Evolutionary conservation across 2,113 vertebrate genomes (phyloP).

Genomic region (Hymenochirus boettgeri): DNA sequence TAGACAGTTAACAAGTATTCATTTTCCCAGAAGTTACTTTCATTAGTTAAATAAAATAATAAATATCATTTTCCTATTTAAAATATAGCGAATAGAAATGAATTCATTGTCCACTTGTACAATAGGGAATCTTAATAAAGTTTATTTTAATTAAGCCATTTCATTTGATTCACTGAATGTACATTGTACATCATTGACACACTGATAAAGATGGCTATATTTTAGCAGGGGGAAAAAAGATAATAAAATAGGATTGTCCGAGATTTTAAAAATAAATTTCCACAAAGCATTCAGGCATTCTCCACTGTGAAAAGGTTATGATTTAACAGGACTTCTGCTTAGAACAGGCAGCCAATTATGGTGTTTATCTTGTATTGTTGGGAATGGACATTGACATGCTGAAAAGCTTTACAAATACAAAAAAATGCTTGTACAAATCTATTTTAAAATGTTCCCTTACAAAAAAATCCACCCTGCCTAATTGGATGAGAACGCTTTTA

Average conservation of each 20-base stretch:
- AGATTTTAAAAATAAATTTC: neutral
- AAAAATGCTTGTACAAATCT: constrained; percentile 28
- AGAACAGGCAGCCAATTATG: constrained; percentile 21
- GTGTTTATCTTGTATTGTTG: constrained; percentile 10
- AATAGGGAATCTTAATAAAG: too few relatives aligned
- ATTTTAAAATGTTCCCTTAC: constrained; percentile 26
- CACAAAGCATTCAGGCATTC: neutral
- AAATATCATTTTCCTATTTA: too few relatives aligned
- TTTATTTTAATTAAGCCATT: too few relatives aligned
- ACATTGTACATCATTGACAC: too few relatives aligned
- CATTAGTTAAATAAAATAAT: too few relatives aligned
- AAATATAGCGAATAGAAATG: too few relatives aligned
- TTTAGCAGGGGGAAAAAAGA: too few relatives aligned
- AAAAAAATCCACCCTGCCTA: constrained; percentile 18
- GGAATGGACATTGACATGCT: constrained; percentile 13
- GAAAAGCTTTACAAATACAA: constrained; percentile 12
- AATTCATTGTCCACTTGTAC: too few relatives aligned
- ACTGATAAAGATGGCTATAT: too few relatives aligned
- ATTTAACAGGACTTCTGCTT: constrained; percentile 9
- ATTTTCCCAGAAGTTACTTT: too few relatives aligned
- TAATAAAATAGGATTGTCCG: neutral
- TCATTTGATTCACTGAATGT: too few relatives aligned
- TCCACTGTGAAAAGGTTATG: neutral
- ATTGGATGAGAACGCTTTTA: constrained; percentile 34
- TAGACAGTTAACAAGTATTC: too few relatives aligned